Evolutionary conservation across 1,140 invertebrate species (phyloP), one percentile per base, ranked within the genome.

Genomic region (Heterodera schachtii): DNA sequence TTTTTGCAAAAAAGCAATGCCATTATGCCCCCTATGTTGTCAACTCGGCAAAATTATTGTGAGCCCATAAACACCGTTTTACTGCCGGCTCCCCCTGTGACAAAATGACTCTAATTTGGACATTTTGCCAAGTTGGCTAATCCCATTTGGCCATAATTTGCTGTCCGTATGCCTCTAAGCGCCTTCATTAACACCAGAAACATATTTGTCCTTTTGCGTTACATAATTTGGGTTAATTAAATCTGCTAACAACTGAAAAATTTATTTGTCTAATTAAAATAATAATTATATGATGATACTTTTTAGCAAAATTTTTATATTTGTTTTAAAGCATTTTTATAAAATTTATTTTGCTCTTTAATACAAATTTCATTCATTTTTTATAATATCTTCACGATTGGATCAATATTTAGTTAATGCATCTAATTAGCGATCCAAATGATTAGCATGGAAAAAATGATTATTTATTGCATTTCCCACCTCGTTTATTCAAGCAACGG

Each of bases 401-500:
- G 19, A 64, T 64, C 57, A n/a, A 64, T 64, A 64, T 64, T 19
- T 64, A 4, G 1, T 11, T 13, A 64, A 19, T 64, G 57, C 31
- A 16, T 64, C 19, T 64, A 19, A 64, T 19, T 19, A 16, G 13
- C 13, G 57, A 64, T 9, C 52, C 31, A 31, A 52, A 16, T 52
- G 9, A 9, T 52, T 31, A 31, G 49, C 49, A n/a, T n/a, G n/a
- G 4, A 11, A 19, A 19, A 64, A 64, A n/a, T 19, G 11, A 64
- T 64, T 19, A 64, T 31, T 31, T 31, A 64, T 3, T 5, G 57
- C 13, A 3, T 64, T 3, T 16, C 13, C 13, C 13, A 16, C 0
- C 6, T 16, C 3, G 4, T 60, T 16, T 19, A 19, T 1, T n/a
- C 47, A 66, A 80, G 81, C 81, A 82, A 80, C 80, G 81, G 93